Base-by-base conservation (phyloP, 2,797 vertebrate species). In the Sebastes trivittatus region DNA sequence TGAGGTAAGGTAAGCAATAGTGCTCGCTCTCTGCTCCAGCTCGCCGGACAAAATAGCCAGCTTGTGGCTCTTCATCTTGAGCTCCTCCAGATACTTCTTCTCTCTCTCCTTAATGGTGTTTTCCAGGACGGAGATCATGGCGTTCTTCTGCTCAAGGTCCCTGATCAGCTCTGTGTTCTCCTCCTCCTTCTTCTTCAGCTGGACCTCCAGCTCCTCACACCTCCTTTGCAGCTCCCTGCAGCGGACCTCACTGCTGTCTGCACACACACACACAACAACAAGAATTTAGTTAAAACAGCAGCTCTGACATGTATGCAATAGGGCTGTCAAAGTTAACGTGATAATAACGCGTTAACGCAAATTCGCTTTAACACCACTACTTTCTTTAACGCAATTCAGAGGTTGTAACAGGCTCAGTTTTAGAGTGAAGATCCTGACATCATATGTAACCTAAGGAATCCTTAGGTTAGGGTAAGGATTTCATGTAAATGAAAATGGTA, bases 21-120 rank as follows among this genome's bases (percentile, higher is more conserved):
- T 98, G 95, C 97, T 95, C 0, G 98, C 98, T 36, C 98, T 94
- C 95, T 99, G 98, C 95, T 99, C 98, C 85, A 99, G 95, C 94
- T 99, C 98, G 0, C 96, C 95, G 0, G 97, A 98, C 92, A 99
- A 88, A 93, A 98, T 93, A 4, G 95, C 97, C 84, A 99, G 94
- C 91, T 97, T 97, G 93, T 99, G 98, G 94, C 98, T 99, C 95
- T 99, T 99, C 89, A 97, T 95, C 94, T 99, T 99, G 5, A 99
- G 95, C 96, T 99, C 98, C 88, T 99, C 98, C 91, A 99, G 92
- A 85, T 99, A 99, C 90, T 97, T 98, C 94, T 95, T 97, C 93
- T 99, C 98, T 11, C 98, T 91, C 92, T 99, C 98, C 66, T 97
- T 97, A 70, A 98, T 96, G 2, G 98, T 98, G 93, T 97, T 98